Evolutionary conservation across 64 coral and sea anemone species (phyloP).

Genomic region (Montipora efflorescens): DNA sequence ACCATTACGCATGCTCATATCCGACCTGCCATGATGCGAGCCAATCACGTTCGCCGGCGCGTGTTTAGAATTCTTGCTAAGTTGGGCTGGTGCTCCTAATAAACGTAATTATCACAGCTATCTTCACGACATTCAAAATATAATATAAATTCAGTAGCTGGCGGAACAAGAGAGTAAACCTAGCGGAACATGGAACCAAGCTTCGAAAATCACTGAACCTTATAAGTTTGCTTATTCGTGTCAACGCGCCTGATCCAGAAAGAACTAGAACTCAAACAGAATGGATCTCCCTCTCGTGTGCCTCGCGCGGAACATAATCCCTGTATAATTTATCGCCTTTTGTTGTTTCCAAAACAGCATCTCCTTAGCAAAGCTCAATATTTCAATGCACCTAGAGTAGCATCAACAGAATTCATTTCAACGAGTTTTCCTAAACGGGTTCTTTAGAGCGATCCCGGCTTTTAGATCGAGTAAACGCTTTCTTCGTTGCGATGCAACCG

Average conservation of each 20-base stretch:
- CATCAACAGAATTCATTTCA: background rate
- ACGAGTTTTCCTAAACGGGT: background rate
- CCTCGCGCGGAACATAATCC: slow-evolving; percentile 83
- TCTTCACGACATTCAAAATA: slow-evolving; percentile 84
- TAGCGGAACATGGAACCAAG: slow-evolving; percentile 37
- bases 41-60: slow-evolving; percentile 97
- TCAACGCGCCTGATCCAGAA: slow-evolving; percentile 43
- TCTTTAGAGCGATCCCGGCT: no score
- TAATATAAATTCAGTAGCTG: slow-evolving; percentile 39
- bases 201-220: slow-evolving; percentile 11
- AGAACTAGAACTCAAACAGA: slow-evolving; percentile 47
- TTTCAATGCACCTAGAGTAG: background rate
- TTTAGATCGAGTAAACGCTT: background rate
- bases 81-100: slow-evolving; percentile 94
- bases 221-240: slow-evolving; percentile 26
- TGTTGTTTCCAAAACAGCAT: slow-evolving; percentile 65
- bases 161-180: slow-evolving; percentile 53
- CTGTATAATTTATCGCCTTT: slow-evolving; percentile 89
- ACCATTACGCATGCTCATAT: slow-evolving; percentile 85
- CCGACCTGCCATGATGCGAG: slow-evolving; percentile 68
- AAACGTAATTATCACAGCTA: slow-evolving; percentile 94
- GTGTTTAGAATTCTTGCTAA: slow-evolving; percentile 99
- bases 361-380: slow-evolving; percentile 5
- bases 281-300: slow-evolving; percentile 31
- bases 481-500: slow-evolving; percentile 46